Evolutionary conservation across 2,888 invertebrate genomes (phyloP).

Genomic region (Muschampia staudingeri): DNA sequence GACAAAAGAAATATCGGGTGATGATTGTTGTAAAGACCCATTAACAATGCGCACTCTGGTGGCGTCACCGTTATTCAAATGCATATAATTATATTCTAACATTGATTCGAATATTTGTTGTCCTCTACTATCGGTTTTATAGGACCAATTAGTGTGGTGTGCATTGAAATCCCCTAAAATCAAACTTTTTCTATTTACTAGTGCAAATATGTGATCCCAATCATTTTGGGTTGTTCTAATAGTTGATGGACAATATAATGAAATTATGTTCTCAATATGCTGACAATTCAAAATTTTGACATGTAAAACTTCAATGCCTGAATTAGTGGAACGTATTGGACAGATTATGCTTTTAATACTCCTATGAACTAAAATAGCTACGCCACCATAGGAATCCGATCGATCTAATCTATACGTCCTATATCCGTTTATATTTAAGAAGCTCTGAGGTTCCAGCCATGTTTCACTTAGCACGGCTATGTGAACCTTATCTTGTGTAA

Average conservation of each 20-base stretch:
- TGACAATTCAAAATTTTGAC: constrained; percentile 51
- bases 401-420: constrained; percentile 37
- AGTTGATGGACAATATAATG: constrained; percentile 50
- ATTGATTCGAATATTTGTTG: constrained; percentile 43
- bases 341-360: constrained; percentile 16
- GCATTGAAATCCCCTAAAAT: constrained; percentile 54
- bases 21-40: constrained; percentile 33
- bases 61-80: constrained; percentile 46
- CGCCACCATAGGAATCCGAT: constrained; percentile 40
- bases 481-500: constrained; percentile 42
- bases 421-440: constrained; percentile 36
- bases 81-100: constrained; percentile 35
- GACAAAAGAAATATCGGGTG: constrained; percentile 52
- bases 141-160: constrained; percentile 55
- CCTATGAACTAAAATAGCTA: constrained; percentile 42
- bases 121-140: constrained; percentile 51
- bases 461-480: constrained; percentile 56
- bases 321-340: neutral
- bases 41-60: constrained; percentile 45
- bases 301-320: constrained; percentile 43
- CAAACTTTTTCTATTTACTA: constrained; percentile 15
- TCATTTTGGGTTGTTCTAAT: constrained; percentile 39
- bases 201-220: constrained; percentile 52
- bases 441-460: constrained; percentile 42
- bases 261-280: constrained; percentile 49